Evolutionary conservation across 2,888 invertebrate genomes (phyloP).

Genomic region (Bruchidius siliquastri): DNA sequence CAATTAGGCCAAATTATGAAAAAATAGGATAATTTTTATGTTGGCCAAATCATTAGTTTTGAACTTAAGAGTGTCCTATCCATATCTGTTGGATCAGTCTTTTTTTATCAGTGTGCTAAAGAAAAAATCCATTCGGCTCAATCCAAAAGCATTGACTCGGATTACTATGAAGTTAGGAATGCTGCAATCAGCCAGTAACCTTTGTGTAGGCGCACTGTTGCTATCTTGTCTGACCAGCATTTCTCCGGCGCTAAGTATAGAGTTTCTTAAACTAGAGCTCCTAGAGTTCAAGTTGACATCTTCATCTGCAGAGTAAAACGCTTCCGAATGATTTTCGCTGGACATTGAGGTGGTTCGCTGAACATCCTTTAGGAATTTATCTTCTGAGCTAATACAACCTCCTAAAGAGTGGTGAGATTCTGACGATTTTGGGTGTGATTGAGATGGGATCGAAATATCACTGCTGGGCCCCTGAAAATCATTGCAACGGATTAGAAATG

Average conservation of each 20-base stretch:
- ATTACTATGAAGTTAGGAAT: no score
- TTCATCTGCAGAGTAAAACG: slow-evolving; percentile 91
- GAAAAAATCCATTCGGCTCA: no score
- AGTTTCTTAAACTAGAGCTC: slow-evolving; percentile 65
- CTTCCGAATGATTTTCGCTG: slow-evolving; percentile 86
- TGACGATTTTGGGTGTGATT: slow-evolving; percentile 46
- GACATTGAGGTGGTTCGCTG: slow-evolving; percentile 83
- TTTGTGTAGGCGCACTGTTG: slow-evolving; percentile 33
- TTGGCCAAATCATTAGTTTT: no score
- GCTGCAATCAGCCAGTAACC: slow-evolving; percentile 17
- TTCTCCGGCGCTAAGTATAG: slow-evolving; percentile 52
- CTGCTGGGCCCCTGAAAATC: slow-evolving; percentile 31
- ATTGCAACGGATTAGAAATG: no score
- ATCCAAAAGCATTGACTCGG: no score
- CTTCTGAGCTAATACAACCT: slow-evolving; percentile 56
- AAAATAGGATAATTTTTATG: no score
- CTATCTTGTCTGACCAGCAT: slow-evolving; percentile 32
- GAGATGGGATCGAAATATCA: slow-evolving; percentile 40
- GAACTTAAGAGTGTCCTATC: no score
- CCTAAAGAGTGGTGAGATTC: slow-evolving; percentile 66
- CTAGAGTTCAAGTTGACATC: slow-evolving; percentile 66
- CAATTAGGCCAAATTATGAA: no score
- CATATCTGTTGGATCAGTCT: no score
- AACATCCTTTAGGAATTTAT: slow-evolving; percentile 58
- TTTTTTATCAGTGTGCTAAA: no score